phyloP scores from a whole-genome alignment of 2,113 vertebrate genomes.

The Cariama cristata region DNA sequence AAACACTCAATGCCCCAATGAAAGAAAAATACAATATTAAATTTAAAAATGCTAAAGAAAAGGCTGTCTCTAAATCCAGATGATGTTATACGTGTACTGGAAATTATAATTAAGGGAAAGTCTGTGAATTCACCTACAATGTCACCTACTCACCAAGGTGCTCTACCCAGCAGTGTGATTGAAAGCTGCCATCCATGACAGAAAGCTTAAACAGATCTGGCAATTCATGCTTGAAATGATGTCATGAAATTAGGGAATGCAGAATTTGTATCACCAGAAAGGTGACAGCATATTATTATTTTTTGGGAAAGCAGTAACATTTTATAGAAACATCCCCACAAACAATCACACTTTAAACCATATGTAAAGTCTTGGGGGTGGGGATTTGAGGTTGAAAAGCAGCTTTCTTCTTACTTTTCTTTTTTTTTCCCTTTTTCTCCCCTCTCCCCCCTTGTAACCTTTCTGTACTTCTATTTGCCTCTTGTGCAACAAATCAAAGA shows the following conservation, averaged over 20 bases:
- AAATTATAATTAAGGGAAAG: neutral
- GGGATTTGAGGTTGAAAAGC: neutral
- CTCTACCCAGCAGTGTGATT: neutral
- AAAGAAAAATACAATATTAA: constrained; percentile 1
- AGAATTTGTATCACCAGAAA: neutral
- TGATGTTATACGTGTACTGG: rapidly evolving
- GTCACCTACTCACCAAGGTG: neutral
- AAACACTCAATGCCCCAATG: neutral
- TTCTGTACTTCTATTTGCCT: neutral
- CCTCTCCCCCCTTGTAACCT: neutral
- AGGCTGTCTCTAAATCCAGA: neutral
- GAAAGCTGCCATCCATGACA: neutral
- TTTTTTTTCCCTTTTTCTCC: rapidly evolving
- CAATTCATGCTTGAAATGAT: constrained; percentile 2
- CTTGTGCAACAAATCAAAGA: neutral
- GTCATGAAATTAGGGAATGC: neutral
- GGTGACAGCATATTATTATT: neutral
- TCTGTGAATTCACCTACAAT: neutral
- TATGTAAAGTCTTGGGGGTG: neutral
- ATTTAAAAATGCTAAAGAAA: neutral
- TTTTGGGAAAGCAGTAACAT: neutral
- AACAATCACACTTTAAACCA: neutral
- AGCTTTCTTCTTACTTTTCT: neutral
- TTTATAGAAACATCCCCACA: neutral
- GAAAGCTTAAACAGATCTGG: neutral